Conservation (phyloP, 2,113 vertebrate genomes). For the Astur gentilis region DNA sequence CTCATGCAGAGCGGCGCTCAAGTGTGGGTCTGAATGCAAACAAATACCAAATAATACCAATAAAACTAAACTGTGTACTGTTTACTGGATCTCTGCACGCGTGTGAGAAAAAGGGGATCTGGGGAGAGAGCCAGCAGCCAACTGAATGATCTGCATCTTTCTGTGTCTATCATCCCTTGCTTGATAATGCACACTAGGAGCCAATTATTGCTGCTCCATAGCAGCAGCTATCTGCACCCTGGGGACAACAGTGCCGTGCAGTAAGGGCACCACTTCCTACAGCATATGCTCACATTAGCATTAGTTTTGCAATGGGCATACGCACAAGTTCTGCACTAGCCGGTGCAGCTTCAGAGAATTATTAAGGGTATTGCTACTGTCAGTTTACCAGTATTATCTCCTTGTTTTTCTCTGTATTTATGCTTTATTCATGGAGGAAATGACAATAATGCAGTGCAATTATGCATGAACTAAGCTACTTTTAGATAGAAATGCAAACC, state of each 20-base stretch:
- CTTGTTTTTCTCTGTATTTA: neutral
- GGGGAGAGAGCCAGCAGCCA: neutral
- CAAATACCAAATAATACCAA: neutral
- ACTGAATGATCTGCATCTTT: neutral
- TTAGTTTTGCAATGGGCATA: neutral
- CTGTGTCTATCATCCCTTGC: neutral
- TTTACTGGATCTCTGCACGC: neutral
- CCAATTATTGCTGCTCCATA: neutral
- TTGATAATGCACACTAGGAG: neutral
- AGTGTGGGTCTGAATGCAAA: neutral
- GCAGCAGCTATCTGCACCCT: neutral
- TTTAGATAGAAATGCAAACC: neutral
- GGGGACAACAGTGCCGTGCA: neutral
- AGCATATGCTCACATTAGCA: accelerated
- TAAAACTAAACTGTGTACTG: neutral
- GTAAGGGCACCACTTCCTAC: neutral
- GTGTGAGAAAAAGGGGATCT: neutral
- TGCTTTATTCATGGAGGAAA: neutral
- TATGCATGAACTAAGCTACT: neutral
- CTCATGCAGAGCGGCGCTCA: neutral
- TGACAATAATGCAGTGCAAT: neutral
- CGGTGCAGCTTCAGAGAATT: neutral
- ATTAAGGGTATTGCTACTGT: neutral
- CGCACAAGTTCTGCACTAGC: neutral
- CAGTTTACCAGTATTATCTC: neutral